Evolutionary conservation across 2,888 invertebrate genomes (phyloP), one percentile per base, ranked within the genome.

Genomic region (Tuta absoluta): DNA sequence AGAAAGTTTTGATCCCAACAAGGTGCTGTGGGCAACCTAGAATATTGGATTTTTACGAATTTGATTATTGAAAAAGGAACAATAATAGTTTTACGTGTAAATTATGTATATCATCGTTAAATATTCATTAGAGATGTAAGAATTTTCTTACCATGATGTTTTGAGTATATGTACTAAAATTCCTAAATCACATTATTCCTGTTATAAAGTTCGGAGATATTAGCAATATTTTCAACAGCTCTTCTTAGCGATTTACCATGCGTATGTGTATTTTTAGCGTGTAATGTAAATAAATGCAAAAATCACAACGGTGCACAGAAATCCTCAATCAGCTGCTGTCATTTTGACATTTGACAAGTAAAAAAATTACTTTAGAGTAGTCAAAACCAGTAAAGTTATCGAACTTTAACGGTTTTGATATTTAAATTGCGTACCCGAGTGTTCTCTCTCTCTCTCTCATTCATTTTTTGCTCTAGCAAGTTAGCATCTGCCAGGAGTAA

Each of bases 221-320:
- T 23, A n/a, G 23, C 10, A 12, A 19, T 51, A 12, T 49, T 49
- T 51, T 51, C 19, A 19, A 1, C 19, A 10, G 12, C 23, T 19
- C 19, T 51, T 19, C 19, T 51, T 19, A 12, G 8, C 19, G 21
- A 23, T 51, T 23, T 51, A 21, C 12, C 19, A 51, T 51, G 23
- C 51, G 51, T 23, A 51, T 19, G 11, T 12, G 19, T 23, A 51
- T 51, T 23, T 51, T 0, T 19, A 51, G 19, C 11, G 11, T 23
- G 51, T 51, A 51, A 51, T 23, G 51, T 51, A 51, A 51, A 51
- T 51, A 51, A 51, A 51, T 51, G 53, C 49, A 59, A 62, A n/a
- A 28, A 21, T 63, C 41, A 45, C 45, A 58, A 59, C 24, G 28
- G 62, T 53, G 23, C 24, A 12, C 51, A 12, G 19, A 7, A 45